Evolutionary conservation across 2,888 invertebrate species (phyloP), one percentile per base, ranked within the genome.

Genomic region (Germaria angustata): DNA sequence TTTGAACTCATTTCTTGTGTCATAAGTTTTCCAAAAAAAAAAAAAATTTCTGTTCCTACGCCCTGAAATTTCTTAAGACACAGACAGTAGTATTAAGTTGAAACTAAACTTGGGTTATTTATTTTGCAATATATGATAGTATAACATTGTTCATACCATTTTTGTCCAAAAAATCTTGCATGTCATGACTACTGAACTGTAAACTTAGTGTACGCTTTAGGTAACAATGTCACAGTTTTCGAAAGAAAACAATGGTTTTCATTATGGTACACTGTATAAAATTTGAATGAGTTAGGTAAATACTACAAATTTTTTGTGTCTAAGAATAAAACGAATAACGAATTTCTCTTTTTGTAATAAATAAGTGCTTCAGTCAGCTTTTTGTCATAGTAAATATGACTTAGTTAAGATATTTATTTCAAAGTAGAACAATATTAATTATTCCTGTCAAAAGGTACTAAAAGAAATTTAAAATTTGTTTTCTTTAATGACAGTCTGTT

Each of bases 141-240:
- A 41, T 66, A 24, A 66, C 51, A 24, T 20, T 65, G 41, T 34
- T 49, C 7, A 13, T 20, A 2, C 13, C 2, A 7, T 3, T 49
- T 34, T 15, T 59, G 13, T 69, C 44, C 20, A 28, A 3, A 6
- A 55, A 44, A 63, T 65, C 61, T 65, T 55, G 15, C 49, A 49
- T 72, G 72, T 51, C 65, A 72, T 66, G 72, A 59, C 51, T 66
- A 79, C 39, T 63, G 41, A 72, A 72, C 39, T 32, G 59, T 72
- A 57, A 72, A 72, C 51, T 59, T 36, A 79, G 39, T 65, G 57
- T 78, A 65, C 71, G 61, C 59, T 51, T 51, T 65, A 49, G 32
- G 39, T 59, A 57, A 66, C 51, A 51, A 36, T 61, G 41, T 44
- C 61, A 57, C 46, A 57, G 32, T 32, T 46, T 13, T 32, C 1